These are phyloP conservation scores for Cremastinae sp. DNA, from an alignment of 2,888 invertebrate species.

Conservation along the genomic window DNA sequence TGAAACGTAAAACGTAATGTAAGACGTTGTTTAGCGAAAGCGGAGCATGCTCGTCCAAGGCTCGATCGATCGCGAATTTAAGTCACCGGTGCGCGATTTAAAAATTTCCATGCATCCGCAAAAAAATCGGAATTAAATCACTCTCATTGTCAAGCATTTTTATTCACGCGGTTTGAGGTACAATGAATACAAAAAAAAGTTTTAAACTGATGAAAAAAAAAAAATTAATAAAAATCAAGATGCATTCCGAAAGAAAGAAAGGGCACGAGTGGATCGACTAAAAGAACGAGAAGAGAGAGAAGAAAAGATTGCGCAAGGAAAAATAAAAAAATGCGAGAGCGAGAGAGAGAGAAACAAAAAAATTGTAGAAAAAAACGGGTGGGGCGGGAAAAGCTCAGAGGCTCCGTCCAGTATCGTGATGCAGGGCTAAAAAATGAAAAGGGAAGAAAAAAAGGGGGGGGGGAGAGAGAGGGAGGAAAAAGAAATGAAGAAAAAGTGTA, in stretches of 20 bases:
- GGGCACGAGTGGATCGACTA: conserved; percentile 22
- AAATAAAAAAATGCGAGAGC: not conserved
- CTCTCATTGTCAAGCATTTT: too few species aligned
- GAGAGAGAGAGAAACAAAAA: conserved; percentile 2
- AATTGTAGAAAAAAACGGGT: not conserved
- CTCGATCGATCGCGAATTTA: too few species aligned
- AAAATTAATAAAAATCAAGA: not conserved
- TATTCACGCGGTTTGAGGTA: too few species aligned
- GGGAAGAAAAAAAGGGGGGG: conserved; percentile 35
- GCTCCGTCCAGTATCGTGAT: conserved; percentile 39
- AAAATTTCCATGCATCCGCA: too few species aligned
- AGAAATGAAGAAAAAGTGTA: conserved; percentile 51
- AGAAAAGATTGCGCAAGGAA: not conserved
- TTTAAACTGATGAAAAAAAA: not conserved
- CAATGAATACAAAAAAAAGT: not conserved
- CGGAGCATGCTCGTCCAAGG: too few species aligned
- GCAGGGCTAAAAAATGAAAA: conserved; percentile 30
- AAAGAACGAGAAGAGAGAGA: conserved; percentile 2
- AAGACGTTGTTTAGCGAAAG: conserved; percentile 20
- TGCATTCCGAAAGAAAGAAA: not conserved
- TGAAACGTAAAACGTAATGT: conserved; percentile 58
- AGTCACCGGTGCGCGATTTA: too few species aligned
- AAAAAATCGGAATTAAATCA: too few species aligned
- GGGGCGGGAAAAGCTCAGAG: conserved; percentile 2
- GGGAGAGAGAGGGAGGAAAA: conserved; percentile 11